A percentile compares a stretch with the other conserved stretches of the same genome.
These are phyloP conservation scores for Achlya flavicornis DNA, from an alignment of 2,888 invertebrate species.

Conservation along the genomic window DNA sequence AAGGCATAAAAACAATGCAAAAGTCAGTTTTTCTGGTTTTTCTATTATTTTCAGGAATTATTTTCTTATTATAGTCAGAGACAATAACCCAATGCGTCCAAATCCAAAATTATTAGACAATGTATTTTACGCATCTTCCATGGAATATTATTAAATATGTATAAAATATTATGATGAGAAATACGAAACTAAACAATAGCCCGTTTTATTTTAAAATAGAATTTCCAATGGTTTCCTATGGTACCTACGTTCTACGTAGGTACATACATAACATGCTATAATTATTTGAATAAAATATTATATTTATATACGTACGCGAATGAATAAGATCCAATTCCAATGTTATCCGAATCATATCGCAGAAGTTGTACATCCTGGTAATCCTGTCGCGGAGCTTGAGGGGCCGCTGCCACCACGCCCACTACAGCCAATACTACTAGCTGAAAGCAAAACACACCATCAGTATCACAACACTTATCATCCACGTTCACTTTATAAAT, in stretches of 20 bases:
- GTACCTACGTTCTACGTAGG: too few species aligned
- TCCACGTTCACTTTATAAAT: conserved; percentile 14
- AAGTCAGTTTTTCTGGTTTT: background rate
- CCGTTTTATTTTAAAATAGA: too few species aligned
- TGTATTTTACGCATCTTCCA: too few species aligned
- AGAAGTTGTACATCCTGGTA: conserved; percentile 59
- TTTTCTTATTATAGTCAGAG: too few species aligned
- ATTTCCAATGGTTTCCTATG: too few species aligned
- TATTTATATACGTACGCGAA: conserved; percentile 54
- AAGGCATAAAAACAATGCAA: background rate
- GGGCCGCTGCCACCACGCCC: conserved; percentile 61
- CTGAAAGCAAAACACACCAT: conserved; percentile 51
- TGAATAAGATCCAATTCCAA: conserved; percentile 66
- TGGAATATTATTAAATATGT: too few species aligned
- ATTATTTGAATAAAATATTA: background rate
- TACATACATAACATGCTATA: too few species aligned
- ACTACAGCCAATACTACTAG: conserved; percentile 72
- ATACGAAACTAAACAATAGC: too few species aligned
- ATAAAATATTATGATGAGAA: too few species aligned
- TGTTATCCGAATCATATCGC: conserved; percentile 63
- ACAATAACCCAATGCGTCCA: too few species aligned
- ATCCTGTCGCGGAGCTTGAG: conserved; percentile 39
- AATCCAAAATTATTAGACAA: too few species aligned
- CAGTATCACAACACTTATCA: conserved; percentile 29
- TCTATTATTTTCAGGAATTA: background rate